Conservation (phyloP, 2,888 invertebrate genomes). For the Rapana venosa region DNA sequence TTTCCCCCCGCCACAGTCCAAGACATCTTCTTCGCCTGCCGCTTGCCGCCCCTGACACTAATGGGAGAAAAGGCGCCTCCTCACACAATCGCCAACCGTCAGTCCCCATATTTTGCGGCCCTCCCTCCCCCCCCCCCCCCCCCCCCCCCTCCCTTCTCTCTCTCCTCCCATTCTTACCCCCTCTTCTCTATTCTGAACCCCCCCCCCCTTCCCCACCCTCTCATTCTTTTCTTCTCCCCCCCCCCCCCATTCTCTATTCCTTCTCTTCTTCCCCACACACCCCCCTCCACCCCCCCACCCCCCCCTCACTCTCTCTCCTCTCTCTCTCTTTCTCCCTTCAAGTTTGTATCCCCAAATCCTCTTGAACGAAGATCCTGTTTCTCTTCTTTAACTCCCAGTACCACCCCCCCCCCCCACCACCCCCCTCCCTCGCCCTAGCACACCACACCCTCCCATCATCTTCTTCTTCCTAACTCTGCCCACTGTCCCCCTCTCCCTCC, state of each 20-base stretch:
- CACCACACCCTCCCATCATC: background rate
- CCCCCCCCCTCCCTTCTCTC: background rate
- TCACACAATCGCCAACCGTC: constrained; percentile 39
- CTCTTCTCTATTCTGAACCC: background rate
- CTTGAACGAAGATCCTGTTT: background rate
- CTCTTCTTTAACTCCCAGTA: background rate
- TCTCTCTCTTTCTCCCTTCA: background rate
- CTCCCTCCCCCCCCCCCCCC: background rate
- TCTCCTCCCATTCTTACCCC: background rate
- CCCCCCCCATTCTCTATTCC: background rate
- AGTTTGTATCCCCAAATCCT: background rate
- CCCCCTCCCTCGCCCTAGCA: background rate
- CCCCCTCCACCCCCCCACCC: background rate
- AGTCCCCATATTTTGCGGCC: constrained; percentile 28
- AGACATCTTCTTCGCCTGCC: constrained; percentile 25
- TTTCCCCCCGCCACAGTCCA: constrained; percentile 38
- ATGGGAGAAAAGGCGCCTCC: constrained; percentile 40
- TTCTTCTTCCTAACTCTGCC: background rate
- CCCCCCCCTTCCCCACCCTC: background rate
- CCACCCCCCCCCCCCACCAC: background rate
- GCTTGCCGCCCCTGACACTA: constrained; percentile 39
- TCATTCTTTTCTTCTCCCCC: background rate
- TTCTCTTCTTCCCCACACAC: background rate
- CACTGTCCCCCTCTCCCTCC: background rate
- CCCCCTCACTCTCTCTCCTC: background rate